phyloP scores from a whole-genome alignment of 2,888 invertebrate genomes.

The Rutpela maculata region DNA sequence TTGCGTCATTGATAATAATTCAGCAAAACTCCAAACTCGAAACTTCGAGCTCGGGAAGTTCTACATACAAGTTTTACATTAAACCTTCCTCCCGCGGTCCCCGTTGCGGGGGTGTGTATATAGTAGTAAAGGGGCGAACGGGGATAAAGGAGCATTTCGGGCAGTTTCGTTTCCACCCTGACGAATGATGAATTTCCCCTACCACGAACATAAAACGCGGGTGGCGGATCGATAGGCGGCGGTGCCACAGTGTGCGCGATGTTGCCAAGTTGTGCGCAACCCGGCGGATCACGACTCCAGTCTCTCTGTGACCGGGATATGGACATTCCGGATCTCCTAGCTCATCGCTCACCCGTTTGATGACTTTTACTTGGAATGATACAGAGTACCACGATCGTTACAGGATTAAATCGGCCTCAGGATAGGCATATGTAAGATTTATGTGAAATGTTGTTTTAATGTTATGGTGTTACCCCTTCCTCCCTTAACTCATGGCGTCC shows the following conservation, averaged over 20 bases:
- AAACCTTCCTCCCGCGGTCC: background rate
- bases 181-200: constrained; percentile 65
- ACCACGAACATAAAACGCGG: constrained; percentile 61
- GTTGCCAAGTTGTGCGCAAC: constrained; percentile 42
- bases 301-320: constrained; percentile 58
- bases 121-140: constrained; percentile 38
- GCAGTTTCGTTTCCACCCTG: constrained; percentile 59
- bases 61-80: constrained; percentile 40
- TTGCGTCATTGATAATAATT: constrained; percentile 43
- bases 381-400: constrained; percentile 39
- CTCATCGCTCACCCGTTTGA: constrained; percentile 23
- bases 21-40: constrained; percentile 29
- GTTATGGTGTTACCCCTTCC: constrained; percentile 45
- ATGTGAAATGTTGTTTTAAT: constrained; percentile 53
- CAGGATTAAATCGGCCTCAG: constrained; percentile 46
- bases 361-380: constrained; percentile 33
- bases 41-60: constrained; percentile 34
- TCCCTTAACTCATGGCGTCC: constrained; percentile 21
- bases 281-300: constrained; percentile 48
- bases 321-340: constrained; percentile 48
- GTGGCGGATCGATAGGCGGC: constrained; percentile 63
- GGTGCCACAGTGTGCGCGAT: constrained; percentile 56
- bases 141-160: constrained; percentile 54
- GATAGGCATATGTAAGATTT: constrained; percentile 56
- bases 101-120: constrained; percentile 34